Evolutionary conservation across 64 coral and sea anemone species (phyloP).

Genomic region (Pachyseris speciosa): DNA sequence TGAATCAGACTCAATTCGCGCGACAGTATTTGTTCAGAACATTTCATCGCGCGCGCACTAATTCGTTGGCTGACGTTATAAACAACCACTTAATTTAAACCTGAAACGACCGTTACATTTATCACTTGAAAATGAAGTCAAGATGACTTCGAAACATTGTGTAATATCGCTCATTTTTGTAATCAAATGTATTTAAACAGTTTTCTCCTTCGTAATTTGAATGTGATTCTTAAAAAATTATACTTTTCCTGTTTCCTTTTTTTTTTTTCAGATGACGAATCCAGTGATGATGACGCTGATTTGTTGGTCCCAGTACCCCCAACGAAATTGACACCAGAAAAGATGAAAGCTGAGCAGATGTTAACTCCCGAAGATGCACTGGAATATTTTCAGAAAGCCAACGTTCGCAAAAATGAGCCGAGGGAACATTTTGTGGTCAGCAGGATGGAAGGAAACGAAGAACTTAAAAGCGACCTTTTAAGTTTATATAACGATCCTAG

Average conservation of each 20-base stretch:
- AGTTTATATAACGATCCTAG: conserved; percentile 17
- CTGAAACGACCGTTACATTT: no score
- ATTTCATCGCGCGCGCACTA: no score
- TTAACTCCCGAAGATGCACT: neutral
- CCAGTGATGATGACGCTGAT: neutral
- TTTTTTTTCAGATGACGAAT: neutral
- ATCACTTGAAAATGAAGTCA: no score
- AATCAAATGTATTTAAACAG: no score
- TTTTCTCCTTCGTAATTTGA: no score
- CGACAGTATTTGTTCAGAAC: no score
- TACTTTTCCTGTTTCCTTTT: neutral
- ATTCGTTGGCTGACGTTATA: no score
- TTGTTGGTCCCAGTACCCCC: neutral
- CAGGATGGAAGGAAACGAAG: conserved; percentile 29
- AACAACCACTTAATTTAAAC: no score
- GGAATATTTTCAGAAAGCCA: conserved; percentile 7
- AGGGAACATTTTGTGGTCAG: neutral
- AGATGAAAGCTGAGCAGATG: neutral
- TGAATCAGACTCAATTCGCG: no score
- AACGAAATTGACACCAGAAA: neutral
- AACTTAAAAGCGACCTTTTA: conserved; percentile 24
- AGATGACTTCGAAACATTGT: no score
- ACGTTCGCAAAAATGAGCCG: neutral
- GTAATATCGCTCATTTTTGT: no score
- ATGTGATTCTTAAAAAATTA: neutral